Conservation (phyloP, 2,113 vertebrate species). For the Archocentrus centrarchus region DNA sequence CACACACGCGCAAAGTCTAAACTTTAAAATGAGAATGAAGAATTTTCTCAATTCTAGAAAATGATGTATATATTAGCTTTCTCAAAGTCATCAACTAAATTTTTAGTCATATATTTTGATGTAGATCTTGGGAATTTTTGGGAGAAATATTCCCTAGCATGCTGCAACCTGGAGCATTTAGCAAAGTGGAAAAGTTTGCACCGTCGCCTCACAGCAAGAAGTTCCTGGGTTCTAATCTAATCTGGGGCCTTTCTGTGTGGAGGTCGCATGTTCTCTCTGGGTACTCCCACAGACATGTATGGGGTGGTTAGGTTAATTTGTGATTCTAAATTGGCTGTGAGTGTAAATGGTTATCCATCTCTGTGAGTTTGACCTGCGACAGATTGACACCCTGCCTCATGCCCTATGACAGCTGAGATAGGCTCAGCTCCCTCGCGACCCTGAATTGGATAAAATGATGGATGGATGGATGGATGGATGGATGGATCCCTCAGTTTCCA, state of each 20-base stretch:
- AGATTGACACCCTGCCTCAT: background rate
- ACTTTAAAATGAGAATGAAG: background rate
- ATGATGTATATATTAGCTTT: background rate
- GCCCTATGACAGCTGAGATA: background rate
- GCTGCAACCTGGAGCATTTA: background rate
- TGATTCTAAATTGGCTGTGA: background rate
- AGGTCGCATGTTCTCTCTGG: background rate
- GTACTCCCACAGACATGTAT: too few species aligned
- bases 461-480: background rate
- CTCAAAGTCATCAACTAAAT: background rate
- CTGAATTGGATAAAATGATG: background rate
- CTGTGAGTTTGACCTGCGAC: too few species aligned
- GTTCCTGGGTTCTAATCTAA: background rate
- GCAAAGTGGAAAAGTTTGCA: background rate
- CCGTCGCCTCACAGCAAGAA: accelerated
- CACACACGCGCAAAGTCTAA: background rate
- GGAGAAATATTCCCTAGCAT: background rate
- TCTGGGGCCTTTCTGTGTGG: background rate
- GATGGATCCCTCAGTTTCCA: background rate
- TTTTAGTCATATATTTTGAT: background rate
- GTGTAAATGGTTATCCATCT: too few species aligned
- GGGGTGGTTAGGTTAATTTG: background rate
- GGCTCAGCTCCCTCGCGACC: background rate
- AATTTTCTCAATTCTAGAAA: background rate
- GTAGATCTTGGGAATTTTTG: background rate